These are phyloP conservation scores for Leptopilina myrica DNA, from an alignment of 2,888 invertebrate genomes.

Conservation along the genomic window DNA sequence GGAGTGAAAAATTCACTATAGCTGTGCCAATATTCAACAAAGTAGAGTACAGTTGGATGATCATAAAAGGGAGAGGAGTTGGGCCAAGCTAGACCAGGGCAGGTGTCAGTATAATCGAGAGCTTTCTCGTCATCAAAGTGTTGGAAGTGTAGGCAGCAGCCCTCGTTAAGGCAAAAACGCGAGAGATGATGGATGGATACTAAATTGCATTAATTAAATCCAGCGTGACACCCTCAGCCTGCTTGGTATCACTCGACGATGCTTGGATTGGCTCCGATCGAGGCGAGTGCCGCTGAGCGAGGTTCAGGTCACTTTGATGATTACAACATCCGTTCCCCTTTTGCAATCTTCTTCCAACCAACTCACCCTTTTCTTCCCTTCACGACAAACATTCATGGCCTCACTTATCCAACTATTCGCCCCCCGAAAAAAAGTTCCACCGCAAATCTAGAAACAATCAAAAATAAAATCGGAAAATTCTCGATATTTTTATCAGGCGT, in stretches of 20 bases:
- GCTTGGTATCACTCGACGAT: constrained; percentile 68
- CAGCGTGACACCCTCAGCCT: constrained; percentile 72
- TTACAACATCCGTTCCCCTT: constrained; percentile 57
- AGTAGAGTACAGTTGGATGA: constrained; percentile 64
- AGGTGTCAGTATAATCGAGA: constrained; percentile 73
- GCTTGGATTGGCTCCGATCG: constrained; percentile 64
- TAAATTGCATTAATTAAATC: constrained; percentile 76
- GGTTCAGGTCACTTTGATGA: constrained; percentile 74
- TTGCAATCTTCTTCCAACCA: constrained; percentile 49
- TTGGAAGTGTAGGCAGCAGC: constrained; percentile 53
- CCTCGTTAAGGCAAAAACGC: constrained; percentile 75
- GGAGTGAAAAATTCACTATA: constrained; percentile 38
- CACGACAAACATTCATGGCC: constrained; percentile 43
- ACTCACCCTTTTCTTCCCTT: constrained; percentile 36
- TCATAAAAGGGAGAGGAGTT: constrained; percentile 60
- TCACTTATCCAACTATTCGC: constrained; percentile 51
- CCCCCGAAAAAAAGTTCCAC: too few species aligned
- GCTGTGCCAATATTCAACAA: constrained; percentile 1
- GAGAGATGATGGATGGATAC: constrained; percentile 76
- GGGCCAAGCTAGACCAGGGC: constrained; percentile 54
- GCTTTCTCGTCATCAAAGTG: constrained; percentile 69
- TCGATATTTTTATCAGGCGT: constrained; percentile 8
- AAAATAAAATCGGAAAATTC: background rate
- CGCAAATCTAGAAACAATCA: too few species aligned
- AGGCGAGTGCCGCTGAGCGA: constrained; percentile 71